Base-by-base conservation (phyloP, 2,888 invertebrate species). In the Leptopilina syphax region DNA sequence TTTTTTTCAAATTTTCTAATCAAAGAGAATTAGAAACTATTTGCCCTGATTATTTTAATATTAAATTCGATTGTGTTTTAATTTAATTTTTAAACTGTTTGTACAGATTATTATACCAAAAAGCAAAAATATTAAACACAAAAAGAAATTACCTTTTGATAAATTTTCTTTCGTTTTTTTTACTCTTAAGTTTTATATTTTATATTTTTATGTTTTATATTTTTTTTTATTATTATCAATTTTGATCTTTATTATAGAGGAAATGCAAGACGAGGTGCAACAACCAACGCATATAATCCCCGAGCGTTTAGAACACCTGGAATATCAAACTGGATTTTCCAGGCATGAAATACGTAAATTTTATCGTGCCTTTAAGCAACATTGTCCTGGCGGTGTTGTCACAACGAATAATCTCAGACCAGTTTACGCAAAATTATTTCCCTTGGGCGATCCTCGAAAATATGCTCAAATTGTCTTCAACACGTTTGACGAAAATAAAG, bases 391-490 rank as follows among this genome's bases (percentile, higher is more conserved):
- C 24, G 90, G 91, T 66, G 86, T 86, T 0, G 86, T 86, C 10
- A 89, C 88, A 4, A 85, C 85, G 7, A 86, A 85, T 44, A 87
- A 90, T 77, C 78, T 91, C 4, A 88, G 85, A n/a, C 88, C 88
- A 3, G 88, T 88, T 6, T 91, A 90, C 63, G 87, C 90, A 3
- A 91, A 90, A 81, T 80, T 91, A 9, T 91, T 91, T 81, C 90
- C 91, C 0, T 80, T 91, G 27, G 90, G 90, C 0, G 89, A 91
- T 63, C 85, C 90, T 1, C 81, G 87, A 1, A 90, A 85, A 79
- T 91, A 90, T 77, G 87, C 90, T 0, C 88, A 89, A 70, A 86
- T 91, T n/a, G 86, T 91, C 13, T 90, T 91, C 80, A 89, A 91
- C 76, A 85, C 81, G 57, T 89, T 91, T 77, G 90, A 91, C 68